Evolutionary conservation across 53 echinoderm and acorn worm species (phyloP).

Genomic region (Echinarachnius parma): DNA sequence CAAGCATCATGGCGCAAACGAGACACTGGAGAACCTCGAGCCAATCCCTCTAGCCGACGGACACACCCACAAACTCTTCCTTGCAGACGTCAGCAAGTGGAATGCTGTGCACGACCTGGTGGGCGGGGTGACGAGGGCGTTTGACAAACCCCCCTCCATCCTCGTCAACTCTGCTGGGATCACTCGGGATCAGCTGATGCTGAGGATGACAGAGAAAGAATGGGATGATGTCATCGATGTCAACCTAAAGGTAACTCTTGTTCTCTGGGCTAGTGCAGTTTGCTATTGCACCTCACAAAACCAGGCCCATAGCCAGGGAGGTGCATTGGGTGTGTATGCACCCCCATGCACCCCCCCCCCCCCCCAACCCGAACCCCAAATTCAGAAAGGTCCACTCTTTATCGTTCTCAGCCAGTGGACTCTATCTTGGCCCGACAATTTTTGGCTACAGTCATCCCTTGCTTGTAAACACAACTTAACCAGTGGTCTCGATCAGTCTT

Average conservation of each 20-base stretch:
- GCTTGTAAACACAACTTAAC: too few relatives aligned
- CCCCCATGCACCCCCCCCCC: too few relatives aligned
- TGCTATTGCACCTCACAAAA: too few relatives aligned
- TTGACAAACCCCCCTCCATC: conserved; percentile 42
- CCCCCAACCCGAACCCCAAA: too few relatives aligned
- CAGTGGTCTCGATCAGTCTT: too few relatives aligned
- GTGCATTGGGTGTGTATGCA: too few relatives aligned
- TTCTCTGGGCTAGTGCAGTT: too few relatives aligned
- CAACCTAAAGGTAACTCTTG: conserved; percentile 80
- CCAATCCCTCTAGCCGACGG: neutral
- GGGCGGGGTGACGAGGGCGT: conserved; percentile 48
- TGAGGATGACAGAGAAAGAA: conserved; percentile 56
- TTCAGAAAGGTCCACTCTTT: too few relatives aligned
- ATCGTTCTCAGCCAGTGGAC: too few relatives aligned
- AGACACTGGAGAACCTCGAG: conserved; percentile 34
- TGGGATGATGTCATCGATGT: conserved; percentile 79
- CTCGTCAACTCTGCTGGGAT: conserved; percentile 79
- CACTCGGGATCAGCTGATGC: conserved; percentile 57
- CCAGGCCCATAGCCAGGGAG: too few relatives aligned
- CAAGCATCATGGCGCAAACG: conserved; percentile 14
- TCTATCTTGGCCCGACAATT: too few relatives aligned
- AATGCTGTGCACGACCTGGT: conserved; percentile 45
- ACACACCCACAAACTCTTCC: conserved; percentile 44
- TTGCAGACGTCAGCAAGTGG: conserved; percentile 47
- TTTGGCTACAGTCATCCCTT: too few relatives aligned